These are phyloP conservation scores for Drosophila pseudotakahashii DNA, from an alignment of 2,888 invertebrate genomes.

Conservation along the genomic window DNA sequence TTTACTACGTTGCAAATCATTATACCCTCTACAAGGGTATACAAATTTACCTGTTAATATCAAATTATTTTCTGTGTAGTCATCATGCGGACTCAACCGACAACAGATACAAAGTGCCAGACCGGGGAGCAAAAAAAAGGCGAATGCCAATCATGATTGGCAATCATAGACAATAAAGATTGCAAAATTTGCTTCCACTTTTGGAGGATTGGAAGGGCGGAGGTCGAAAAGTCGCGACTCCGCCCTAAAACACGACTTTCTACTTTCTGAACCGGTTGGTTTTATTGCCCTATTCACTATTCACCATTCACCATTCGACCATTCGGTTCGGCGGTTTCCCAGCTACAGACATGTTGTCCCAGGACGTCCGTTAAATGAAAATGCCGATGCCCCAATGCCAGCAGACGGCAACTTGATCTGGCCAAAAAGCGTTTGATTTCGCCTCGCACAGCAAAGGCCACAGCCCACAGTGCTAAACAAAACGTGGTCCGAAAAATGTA, in stretches of 20 bases:
- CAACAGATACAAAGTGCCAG: constrained; percentile 1
- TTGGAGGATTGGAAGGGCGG: too few species aligned
- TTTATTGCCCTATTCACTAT: constrained; percentile 9
- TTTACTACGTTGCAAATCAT: too few species aligned
- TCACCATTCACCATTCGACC: neutral
- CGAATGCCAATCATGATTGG: constrained; percentile 18
- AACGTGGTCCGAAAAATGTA: constrained; percentile 43
- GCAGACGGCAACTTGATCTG: constrained; percentile 49
- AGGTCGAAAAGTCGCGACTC: neutral
- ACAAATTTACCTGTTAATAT: too few species aligned
- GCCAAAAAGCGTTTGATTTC: constrained; percentile 53
- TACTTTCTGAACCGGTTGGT: constrained; percentile 17
- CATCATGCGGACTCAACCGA: neutral
- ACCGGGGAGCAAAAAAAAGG: neutral
- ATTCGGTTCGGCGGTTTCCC: constrained; percentile 27
- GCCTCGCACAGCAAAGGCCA: constrained; percentile 11
- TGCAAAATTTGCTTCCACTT: constrained; percentile 27
- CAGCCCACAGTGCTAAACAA: constrained; percentile 37
- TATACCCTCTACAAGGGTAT: too few species aligned
- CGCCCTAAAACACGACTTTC: constrained; percentile 38
- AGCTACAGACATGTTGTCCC: constrained; percentile 39
- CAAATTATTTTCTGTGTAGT: too few species aligned
- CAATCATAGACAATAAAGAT: constrained; percentile 52
- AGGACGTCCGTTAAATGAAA: constrained; percentile 49
- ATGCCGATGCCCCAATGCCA: constrained; percentile 43